Conservation (phyloP, 2,888 invertebrate species). For the Charanyca ferruginea region DNA sequence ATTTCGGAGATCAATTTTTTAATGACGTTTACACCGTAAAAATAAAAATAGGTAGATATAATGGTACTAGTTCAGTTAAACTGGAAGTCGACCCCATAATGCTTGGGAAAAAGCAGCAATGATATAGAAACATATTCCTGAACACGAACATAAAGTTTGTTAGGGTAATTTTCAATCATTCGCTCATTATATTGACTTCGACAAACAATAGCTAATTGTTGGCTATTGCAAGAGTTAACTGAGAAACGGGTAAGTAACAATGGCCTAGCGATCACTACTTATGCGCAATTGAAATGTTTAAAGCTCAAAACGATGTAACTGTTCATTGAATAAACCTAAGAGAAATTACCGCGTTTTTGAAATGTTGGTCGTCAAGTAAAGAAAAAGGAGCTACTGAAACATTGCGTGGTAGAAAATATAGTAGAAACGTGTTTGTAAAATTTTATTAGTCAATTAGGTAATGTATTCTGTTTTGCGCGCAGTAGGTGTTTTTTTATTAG, state of each 20-base stretch:
- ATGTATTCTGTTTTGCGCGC: background rate
- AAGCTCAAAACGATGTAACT: constrained; percentile 60
- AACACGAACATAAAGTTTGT: constrained; percentile 58
- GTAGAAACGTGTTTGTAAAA: background rate
- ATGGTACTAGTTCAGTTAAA: background rate
- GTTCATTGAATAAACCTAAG: constrained; percentile 45
- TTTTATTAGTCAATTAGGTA: background rate
- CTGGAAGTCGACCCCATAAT: constrained; percentile 30
- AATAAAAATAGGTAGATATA: background rate
- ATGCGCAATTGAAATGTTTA: constrained; percentile 59
- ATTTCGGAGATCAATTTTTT: background rate
- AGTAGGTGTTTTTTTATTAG: constrained; percentile 19
- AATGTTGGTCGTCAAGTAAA: constrained; percentile 30
- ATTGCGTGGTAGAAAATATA: constrained; percentile 14
- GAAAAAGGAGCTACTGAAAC: constrained; percentile 14
- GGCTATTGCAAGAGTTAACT: constrained; percentile 61
- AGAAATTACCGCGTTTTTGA: constrained; percentile 45
- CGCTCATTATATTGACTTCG: constrained; percentile 61
- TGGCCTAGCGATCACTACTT: constrained; percentile 59
- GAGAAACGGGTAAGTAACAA: constrained; percentile 62
- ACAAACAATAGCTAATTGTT: constrained; percentile 67
- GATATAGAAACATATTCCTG: constrained; percentile 47
- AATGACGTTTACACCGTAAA: background rate
- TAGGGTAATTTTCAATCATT: constrained; percentile 61
- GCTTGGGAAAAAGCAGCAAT: constrained; percentile 37